Conservation (phyloP, 2,113 vertebrate species). For the Mormoops blainvillei region DNA sequence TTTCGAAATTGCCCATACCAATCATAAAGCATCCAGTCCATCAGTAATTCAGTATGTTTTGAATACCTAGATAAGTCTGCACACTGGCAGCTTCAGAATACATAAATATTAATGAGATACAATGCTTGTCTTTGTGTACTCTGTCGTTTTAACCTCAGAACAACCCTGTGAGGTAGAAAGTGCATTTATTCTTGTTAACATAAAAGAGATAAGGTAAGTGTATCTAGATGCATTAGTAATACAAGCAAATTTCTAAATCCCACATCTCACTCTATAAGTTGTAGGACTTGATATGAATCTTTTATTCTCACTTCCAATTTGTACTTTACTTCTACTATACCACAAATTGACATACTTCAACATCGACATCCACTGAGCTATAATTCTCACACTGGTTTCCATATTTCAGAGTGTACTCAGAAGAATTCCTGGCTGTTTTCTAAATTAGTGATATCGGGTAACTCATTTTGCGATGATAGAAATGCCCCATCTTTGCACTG, state of each 20-base stretch:
- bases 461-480: background rate
- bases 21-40: background rate
- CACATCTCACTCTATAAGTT: background rate
- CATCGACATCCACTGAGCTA: background rate
- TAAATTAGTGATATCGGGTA: background rate
- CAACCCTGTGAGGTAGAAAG: background rate
- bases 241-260: background rate
- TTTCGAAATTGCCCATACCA: background rate
- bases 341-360: background rate
- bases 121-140: background rate
- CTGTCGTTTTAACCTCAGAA: background rate
- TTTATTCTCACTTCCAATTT: background rate
- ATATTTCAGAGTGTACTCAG: background rate
- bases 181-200: background rate
- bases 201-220: background rate
- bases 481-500: background rate
- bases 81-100: background rate
- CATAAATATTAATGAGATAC: background rate
- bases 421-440: background rate
- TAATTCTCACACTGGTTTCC: background rate
- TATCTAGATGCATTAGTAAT: background rate
- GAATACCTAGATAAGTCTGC: background rate
- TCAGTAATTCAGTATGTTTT: background rate
- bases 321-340: background rate
- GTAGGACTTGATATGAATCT: background rate